Evolutionary conservation across 2,888 invertebrate genomes (phyloP).

Genomic region (Clivina fossor): DNA sequence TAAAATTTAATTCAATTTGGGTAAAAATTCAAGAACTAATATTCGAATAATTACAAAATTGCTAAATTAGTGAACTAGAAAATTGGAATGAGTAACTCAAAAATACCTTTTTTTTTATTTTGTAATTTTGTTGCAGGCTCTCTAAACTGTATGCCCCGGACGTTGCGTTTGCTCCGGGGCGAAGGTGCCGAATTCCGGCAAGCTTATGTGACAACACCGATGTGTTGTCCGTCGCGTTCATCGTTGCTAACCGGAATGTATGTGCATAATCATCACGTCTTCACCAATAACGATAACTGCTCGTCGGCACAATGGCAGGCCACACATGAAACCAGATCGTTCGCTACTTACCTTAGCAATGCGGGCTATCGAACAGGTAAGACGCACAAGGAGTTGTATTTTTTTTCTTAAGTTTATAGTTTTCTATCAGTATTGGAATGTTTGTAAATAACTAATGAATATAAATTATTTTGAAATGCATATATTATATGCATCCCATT

Average conservation of each 20-base stretch:
- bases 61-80: too few species aligned
- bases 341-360: constrained; percentile 88
- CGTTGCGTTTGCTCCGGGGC: constrained; percentile 80
- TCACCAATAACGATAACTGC: constrained; percentile 98
- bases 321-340: constrained; percentile 87
- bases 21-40: too few species aligned
- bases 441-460: too few species aligned
- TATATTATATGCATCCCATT: too few species aligned
- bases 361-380: constrained; percentile 91
- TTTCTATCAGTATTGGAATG: too few species aligned
- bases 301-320: constrained; percentile 94
- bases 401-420: too few species aligned
- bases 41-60: too few species aligned
- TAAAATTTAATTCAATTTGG: too few species aligned
- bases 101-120: too few species aligned
- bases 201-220: constrained; percentile 97
- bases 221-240: constrained; percentile 97
- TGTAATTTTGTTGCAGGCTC: constrained; percentile 65
- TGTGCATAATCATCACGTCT: constrained; percentile 96
- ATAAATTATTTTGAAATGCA: too few species aligned
- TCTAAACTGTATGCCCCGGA: constrained; percentile 94
- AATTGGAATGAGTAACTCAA: too few species aligned
- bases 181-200: constrained; percentile 93
- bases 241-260: constrained; percentile 92
- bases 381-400: too few species aligned